Percentiles rank a stretch among this genome's conserved stretches.
Conservation (phyloP, 2,797 vertebrate species). For the Gymnopithys bicolor region DNA sequence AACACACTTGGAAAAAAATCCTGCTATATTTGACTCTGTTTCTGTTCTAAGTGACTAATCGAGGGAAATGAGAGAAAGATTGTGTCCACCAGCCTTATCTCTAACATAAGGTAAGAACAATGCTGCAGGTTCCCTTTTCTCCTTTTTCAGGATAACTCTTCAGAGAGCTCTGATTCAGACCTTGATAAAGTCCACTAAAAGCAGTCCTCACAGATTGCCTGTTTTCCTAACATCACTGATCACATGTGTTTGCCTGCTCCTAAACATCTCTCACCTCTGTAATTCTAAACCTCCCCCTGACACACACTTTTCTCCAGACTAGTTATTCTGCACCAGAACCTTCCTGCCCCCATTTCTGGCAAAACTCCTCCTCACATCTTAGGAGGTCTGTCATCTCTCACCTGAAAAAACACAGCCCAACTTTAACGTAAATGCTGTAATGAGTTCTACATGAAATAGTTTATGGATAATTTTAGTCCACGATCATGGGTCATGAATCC, state of each 20-base stretch:
- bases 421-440: neutral
- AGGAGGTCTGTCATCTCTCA: neutral
- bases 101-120: neutral
- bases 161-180: slow-evolving; percentile 9
- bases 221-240: neutral
- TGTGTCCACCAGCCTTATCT: neutral
- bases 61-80: neutral
- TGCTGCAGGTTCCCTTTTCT: neutral
- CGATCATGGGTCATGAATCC: neutral
- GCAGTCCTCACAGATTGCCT: neutral
- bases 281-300: neutral
- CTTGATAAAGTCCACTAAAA: neutral
- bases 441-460: neutral
- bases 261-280: neutral
- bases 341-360: neutral
- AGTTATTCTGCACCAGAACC: no score
- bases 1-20: slow-evolving; percentile 31
- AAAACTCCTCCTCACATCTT: neutral
- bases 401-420: neutral
- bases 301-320: neutral
- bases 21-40: slow-evolving; percentile 1
- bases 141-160: neutral
- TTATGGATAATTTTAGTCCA: neutral
- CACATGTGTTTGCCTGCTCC: neutral
- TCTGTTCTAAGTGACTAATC: slow-evolving; percentile 34